Evolutionary conservation across 2,888 invertebrate genomes (phyloP).

Genomic region (Mermis nigrescens): DNA sequence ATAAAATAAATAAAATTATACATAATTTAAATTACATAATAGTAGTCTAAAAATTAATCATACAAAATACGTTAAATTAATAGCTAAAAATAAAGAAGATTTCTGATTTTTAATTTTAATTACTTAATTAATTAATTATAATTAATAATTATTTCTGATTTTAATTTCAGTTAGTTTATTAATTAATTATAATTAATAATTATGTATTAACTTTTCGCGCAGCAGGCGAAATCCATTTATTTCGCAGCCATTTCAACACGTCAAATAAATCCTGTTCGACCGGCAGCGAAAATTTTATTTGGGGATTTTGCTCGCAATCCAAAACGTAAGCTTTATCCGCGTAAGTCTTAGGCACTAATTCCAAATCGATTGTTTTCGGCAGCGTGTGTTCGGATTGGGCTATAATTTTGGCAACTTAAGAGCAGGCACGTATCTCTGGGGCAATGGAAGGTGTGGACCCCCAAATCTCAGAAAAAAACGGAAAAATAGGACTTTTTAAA

Average conservation of each 20-base stretch:
- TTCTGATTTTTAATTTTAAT: no score
- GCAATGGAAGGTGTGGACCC: neutral
- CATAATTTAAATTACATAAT: no score
- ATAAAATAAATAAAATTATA: no score
- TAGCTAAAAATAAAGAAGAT: no score
- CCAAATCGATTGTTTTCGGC: neutral
- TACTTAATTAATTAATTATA: no score
- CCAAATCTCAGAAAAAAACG: neutral
- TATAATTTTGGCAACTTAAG: neutral
- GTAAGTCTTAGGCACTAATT: neutral
- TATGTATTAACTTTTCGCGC: neutral
- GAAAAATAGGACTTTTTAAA: no score
- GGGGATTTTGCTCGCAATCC: constrained; percentile 9
- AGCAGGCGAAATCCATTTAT: neutral
- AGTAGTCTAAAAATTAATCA: no score
- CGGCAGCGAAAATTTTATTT: neutral
- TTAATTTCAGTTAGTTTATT: no score
- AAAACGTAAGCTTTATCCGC: constrained; percentile 7
- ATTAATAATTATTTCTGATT: no score
- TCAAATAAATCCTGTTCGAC: neutral
- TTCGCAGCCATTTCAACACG: neutral
- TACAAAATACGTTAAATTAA: no score
- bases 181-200: neutral
- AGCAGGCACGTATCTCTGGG: neutral
- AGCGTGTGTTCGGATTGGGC: neutral